Evolutionary conservation across 2,113 vertebrate genomes (phyloP).

Genomic region (Gopherus evgoodei): DNA sequence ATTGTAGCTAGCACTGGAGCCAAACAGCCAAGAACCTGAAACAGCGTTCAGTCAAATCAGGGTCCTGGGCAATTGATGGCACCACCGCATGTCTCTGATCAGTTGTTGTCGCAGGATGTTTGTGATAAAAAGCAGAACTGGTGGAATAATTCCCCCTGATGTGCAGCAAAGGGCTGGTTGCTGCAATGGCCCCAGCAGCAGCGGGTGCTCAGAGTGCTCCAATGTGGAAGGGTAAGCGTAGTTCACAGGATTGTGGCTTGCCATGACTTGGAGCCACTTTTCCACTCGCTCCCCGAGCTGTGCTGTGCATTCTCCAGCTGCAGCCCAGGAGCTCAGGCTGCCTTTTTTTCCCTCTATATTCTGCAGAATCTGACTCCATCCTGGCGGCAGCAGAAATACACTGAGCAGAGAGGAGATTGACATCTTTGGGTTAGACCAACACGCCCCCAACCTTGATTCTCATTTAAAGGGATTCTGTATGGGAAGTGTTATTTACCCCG

Average conservation of each 20-base stretch:
- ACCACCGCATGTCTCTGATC: slow-evolving; percentile 30
- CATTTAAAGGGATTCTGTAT: neutral
- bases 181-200: neutral
- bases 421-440: neutral
- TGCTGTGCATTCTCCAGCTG: fast-evolving
- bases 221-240: fast-evolving
- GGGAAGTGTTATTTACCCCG: neutral
- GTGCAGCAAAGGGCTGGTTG: neutral
- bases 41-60: slow-evolving; percentile 24
- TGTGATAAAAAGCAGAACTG: neutral
- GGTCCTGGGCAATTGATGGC: neutral
- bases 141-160: slow-evolving; percentile 22
- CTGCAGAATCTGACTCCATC: neutral
- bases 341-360: neutral
- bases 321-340: fast-evolving
- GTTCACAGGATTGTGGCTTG: fast-evolving
- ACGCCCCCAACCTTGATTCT: neutral
- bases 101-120: slow-evolving; percentile 2
- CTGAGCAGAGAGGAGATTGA: neutral
- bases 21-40: neutral
- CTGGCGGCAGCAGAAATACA: neutral
- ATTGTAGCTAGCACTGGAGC: neutral
- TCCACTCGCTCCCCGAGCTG: neutral
- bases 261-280: neutral
- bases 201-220: fast-evolving